Percentiles rank a stretch among this genome's conserved stretches.
Conservation (phyloP, 2,888 invertebrate species). For the Morpho achilles region DNA sequence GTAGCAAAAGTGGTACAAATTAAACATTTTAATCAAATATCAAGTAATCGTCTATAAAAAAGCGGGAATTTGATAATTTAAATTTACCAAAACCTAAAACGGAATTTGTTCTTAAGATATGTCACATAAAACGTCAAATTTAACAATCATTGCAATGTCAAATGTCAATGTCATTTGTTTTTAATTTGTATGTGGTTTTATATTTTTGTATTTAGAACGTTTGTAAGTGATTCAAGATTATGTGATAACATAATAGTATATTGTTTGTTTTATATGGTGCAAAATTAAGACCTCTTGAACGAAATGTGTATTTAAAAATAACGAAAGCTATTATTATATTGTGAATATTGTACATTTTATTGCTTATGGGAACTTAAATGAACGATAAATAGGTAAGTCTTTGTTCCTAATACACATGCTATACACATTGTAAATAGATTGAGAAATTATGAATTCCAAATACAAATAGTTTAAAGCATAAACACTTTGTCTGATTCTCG, state of each 20-base stretch:
- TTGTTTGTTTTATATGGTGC: neutral
- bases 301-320: constrained; percentile 10
- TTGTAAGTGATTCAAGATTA: neutral
- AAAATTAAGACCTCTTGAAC: neutral
- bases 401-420: constrained; percentile 6
- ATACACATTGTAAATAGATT: neutral
- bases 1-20: no score
- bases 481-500: no score
- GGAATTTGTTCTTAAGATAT: no score
- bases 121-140: constrained; percentile 1
- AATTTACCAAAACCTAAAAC: no score
- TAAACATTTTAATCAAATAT: no score
- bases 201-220: neutral
- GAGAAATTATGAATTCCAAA: neutral
- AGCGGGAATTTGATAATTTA: no score
- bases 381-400: constrained; percentile 9
- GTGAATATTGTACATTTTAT: constrained; percentile 13
- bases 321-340: constrained; percentile 6
- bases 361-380: neutral
- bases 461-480: no score
- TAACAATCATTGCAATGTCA: no score
- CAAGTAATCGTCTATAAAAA: no score
- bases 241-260: constrained; percentile 3
- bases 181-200: neutral
- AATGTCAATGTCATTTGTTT: neutral